These are phyloP conservation scores for Bufo bufo DNA, from an alignment of 2,113 vertebrate species.

Conservation along the genomic window DNA sequence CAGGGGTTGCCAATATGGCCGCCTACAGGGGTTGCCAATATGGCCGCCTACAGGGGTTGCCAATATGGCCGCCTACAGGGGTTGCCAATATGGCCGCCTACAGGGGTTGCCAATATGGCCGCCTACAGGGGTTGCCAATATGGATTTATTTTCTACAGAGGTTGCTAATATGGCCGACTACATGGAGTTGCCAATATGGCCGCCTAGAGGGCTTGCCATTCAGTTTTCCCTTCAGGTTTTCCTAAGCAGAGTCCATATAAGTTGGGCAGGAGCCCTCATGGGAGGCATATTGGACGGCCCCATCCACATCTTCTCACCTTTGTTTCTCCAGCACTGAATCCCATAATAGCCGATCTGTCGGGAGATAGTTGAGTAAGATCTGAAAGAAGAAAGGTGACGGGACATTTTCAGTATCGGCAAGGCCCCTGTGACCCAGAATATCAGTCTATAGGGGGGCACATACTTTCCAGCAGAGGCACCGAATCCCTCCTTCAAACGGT, in stretches of 20 bases:
- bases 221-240: not conserved
- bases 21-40: no score
- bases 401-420: not conserved
- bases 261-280: not conserved
- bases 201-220: no score
- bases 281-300: not conserved
- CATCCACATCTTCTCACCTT: conserved; percentile 75
- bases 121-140: no score
- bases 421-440: not conserved
- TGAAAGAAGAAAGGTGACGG: conserved; percentile 62
- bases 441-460: conserved; percentile 60
- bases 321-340: conserved; percentile 89
- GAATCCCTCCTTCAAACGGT: conserved; percentile 93
- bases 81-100: no score
- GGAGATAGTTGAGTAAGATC: conserved; percentile 97
- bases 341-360: conserved; percentile 87
- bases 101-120: no score
- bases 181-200: no score
- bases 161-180: no score
- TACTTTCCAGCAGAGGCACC: conserved; percentile 97
- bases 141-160: no score
- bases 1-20: no score
- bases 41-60: no score
- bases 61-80: no score
- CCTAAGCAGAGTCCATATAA: not conserved